Conservation (phyloP, 2,888 invertebrate genomes). For the Leptinotarsa rubiginosa region DNA sequence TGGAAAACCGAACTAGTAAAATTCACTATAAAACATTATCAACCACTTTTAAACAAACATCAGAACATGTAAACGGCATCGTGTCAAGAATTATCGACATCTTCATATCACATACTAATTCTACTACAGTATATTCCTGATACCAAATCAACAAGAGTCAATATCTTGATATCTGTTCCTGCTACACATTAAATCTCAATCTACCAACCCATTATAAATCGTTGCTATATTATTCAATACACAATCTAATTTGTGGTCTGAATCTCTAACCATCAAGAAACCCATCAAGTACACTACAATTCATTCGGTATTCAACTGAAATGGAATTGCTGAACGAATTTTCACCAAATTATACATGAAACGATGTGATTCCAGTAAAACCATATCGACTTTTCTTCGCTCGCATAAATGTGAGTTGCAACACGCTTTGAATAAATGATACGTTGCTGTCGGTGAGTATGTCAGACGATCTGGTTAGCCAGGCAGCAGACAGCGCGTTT, state of each 20-base stretch:
- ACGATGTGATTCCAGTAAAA: slow-evolving; percentile 9
- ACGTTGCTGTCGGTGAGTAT: slow-evolving; percentile 2
- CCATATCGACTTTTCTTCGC: slow-evolving; percentile 1
- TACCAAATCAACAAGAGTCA: no score
- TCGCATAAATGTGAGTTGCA: slow-evolving; percentile 8
- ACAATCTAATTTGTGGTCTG: slow-evolving; percentile 5
- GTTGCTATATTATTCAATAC: slow-evolving; percentile 2
- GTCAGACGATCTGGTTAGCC: slow-evolving; percentile 3
- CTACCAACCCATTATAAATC: neutral
- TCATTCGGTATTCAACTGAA: slow-evolving; percentile 13
- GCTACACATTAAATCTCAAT: neutral
- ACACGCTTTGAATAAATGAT: slow-evolving; percentile 2
- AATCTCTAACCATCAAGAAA: neutral
- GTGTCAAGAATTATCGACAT: no score
- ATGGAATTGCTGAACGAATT: slow-evolving; percentile 16
- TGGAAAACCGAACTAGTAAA: no score
- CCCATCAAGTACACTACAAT: slow-evolving; percentile 9
- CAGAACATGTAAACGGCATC: no score
- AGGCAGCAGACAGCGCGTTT: neutral
- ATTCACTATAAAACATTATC: no score
- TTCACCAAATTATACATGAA: slow-evolving; percentile 16
- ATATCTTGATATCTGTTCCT: neutral
- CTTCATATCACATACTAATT: no score
- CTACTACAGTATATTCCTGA: no score
- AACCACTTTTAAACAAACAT: no score